Evolutionary conservation across 2,888 invertebrate genomes (phyloP).

Genomic region (Nephrotoma flavescens): DNA sequence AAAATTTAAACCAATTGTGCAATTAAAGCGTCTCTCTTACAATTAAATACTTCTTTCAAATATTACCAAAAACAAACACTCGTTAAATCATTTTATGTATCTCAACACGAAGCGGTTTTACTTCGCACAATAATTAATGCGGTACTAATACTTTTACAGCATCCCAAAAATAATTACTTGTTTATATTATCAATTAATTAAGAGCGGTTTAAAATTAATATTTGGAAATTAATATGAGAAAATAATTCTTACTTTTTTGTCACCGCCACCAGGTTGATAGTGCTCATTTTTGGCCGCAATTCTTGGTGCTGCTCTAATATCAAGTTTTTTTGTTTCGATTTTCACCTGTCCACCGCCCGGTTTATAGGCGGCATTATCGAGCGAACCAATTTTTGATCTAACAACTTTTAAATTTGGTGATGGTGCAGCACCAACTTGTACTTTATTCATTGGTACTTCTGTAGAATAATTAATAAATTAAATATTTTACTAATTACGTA

Average conservation of each 20-base stretch:
- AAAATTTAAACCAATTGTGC: neutral
- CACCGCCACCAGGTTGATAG: slow-evolving; percentile 75
- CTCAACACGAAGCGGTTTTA: neutral
- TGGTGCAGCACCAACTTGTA: slow-evolving; percentile 82
- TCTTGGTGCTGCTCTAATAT: slow-evolving; percentile 69
- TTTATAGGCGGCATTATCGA: slow-evolving; percentile 78
- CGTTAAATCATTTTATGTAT: neutral
- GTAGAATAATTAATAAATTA: slow-evolving; percentile 17
- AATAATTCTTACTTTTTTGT: slow-evolving; percentile 63
- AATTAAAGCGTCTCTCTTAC: neutral
- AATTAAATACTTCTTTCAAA: neutral
- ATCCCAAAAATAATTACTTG: neutral
- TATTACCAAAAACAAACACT: neutral
- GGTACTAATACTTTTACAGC: neutral
- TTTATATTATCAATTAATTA: neutral
- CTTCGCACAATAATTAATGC: neutral
- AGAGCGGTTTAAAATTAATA: neutral
- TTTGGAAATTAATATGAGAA: neutral
- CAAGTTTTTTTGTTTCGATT: slow-evolving; percentile 75
- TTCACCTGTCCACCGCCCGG: slow-evolving; percentile 80
- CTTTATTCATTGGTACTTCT: slow-evolving; percentile 86
- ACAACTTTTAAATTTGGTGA: slow-evolving; percentile 84
- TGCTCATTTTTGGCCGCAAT: slow-evolving; percentile 85
- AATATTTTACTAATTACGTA: neutral
- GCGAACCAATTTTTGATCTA: slow-evolving; percentile 83